Evolutionary conservation across 2,797 vertebrate species (phyloP).

Genomic region (Hipposideros larvatus): DNA sequence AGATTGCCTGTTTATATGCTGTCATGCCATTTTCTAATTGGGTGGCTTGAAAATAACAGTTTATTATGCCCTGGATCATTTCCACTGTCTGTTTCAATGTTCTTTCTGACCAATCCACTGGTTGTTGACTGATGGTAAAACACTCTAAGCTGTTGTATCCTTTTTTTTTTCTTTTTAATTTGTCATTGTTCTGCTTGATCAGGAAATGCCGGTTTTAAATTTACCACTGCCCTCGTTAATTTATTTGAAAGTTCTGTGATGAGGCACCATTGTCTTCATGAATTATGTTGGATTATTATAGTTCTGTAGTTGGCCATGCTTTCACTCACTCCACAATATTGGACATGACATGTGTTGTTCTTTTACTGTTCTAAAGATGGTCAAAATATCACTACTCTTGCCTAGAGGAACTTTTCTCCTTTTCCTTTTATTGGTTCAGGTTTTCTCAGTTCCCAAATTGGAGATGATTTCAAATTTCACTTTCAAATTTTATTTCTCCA

Average conservation of each 20-base stretch:
- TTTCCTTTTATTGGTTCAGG: neutral
- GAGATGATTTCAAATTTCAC: conserved; percentile 13
- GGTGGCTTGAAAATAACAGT: conserved; percentile 52
- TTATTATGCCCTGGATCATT: conserved; percentile 46
- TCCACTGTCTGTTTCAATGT: neutral
- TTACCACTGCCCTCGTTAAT: neutral
- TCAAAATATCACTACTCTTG: neutral
- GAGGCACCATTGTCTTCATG: neutral
- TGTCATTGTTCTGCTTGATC: neutral
- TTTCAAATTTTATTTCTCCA: conserved; percentile 35
- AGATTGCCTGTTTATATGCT: conserved; percentile 22
- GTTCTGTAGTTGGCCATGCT: neutral
- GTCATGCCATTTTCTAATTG: conserved; percentile 48
- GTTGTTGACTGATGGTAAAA: conserved; percentile 43
- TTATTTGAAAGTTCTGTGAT: neutral
- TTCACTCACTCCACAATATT: neutral
- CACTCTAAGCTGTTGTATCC: neutral
- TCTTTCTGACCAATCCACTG: neutral
- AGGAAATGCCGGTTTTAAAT: conserved; percentile 57
- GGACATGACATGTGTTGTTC: neutral
- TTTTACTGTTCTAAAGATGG: neutral
- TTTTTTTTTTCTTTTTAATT: conserved; percentile 28
- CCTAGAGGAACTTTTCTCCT: neutral
- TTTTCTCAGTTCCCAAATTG: neutral
- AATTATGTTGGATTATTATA: neutral